Evolutionary conservation across 2,113 vertebrate species (phyloP).

Genomic region (Clupea harengus): DNA sequence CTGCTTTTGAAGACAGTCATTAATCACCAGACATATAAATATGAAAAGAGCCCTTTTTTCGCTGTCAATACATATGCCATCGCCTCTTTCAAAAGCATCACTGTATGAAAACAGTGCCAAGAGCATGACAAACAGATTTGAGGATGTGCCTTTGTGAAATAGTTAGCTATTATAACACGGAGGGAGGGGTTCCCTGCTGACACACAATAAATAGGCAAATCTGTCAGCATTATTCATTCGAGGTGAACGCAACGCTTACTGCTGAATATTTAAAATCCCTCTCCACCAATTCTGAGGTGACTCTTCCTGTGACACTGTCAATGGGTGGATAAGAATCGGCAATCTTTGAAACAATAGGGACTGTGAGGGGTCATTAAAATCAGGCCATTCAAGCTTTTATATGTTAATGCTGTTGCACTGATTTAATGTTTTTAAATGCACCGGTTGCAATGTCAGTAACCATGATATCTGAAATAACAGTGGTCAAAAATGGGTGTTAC

Average conservation of each 20-base stretch:
- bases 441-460: neutral
- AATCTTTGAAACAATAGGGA: neutral
- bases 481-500: neutral
- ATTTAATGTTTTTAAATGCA: neutral
- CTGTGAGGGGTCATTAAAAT: neutral
- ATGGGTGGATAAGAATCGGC: neutral
- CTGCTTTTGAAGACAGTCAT: slow-evolving; percentile 3
- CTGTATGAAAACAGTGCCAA: neutral
- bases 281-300: neutral
- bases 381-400: neutral
- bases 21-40: neutral
- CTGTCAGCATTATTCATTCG: neutral
- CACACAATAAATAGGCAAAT: neutral
- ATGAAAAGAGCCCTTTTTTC: neutral
- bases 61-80: neutral
- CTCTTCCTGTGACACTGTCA: neutral
- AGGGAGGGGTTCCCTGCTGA: neutral
- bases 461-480: neutral
- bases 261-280: neutral
- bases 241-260: neutral
- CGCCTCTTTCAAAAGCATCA: neutral
- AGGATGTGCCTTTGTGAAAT: slow-evolving; percentile 2
- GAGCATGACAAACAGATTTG: slow-evolving; percentile 1
- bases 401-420: neutral
- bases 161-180: neutral